Base-by-base conservation (phyloP, 1,140 invertebrate species). In the Drosophila azteca region DNA sequence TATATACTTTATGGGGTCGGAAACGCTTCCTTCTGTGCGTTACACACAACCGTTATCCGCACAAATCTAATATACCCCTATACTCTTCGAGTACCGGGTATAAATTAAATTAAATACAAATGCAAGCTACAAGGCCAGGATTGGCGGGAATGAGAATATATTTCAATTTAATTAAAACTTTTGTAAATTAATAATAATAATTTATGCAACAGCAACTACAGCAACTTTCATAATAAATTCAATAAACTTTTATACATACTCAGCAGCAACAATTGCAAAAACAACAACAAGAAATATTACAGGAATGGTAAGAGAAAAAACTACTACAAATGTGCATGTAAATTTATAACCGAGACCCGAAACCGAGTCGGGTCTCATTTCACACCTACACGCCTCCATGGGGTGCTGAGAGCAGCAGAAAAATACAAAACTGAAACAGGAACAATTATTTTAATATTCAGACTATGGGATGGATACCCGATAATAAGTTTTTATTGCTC, bases 101-200 rank as follows among this genome's bases (percentile, higher is more conserved):
- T n/a, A n/a, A n/a, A n/a, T 11, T 35, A 35, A 11, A 35, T 6
- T 7, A 11, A 9, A 9, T 3, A 3, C 15, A 67, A 64, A 29
- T 63, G 46, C 11, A n/a, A n/a, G n/a, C n/a, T n/a, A n/a, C n/a
- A n/a, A n/a, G n/a, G n/a, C n/a, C n/a, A n/a, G n/a, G n/a, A n/a
- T n/a, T n/a, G n/a, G 41, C 29, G 17, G 24, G 49, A 53, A 59
- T 53, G 71, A 68, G 51, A 75, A 67, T 78, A 60, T 77, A 87
- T 85, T 78, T 85, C 68, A 70, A 81, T 87, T 77, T 77, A 55
- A 50, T 59, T 26, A 11, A 7, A 8, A 87, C 61, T 78, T 87
- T 85, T 85, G 66, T 87, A 87, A 85, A 85, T 85, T 85, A 85
- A 87, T 87, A 85, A 87, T 69, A 85, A 82, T 82, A 87, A 87